phyloP scores from a whole-genome alignment of 37 sponge, comb jelly and placozoan genomes.

The Diacarnus erythraeanus region DNA sequence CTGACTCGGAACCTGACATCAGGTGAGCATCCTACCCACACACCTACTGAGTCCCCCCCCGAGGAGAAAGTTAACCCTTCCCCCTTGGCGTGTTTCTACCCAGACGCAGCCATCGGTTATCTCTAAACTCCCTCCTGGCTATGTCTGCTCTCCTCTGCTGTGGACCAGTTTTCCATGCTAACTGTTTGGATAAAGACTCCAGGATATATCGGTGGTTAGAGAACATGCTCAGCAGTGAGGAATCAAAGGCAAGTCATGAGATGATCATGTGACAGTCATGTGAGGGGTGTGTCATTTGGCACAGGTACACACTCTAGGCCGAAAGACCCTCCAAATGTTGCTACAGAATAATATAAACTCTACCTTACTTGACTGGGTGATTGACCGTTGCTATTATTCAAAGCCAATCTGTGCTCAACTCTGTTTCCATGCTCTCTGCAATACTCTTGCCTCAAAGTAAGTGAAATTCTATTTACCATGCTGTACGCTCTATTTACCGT shows the following conservation, averaged over 20 bases:
- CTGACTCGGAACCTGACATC: constrained; percentile 17
- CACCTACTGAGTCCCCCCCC: too few species aligned
- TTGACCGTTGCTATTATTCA: constrained; percentile 71
- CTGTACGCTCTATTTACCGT: not conserved
- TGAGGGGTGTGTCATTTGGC: not conserved
- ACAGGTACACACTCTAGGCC: constrained; percentile 74
- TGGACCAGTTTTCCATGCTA: constrained; percentile 82
- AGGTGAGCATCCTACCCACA: constrained; percentile 35
- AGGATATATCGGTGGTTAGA: constrained; percentile 82
- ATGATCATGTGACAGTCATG: not conserved
- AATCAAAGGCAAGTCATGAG: constrained; percentile 42
- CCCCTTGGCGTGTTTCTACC: too few species aligned
- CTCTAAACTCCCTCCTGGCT: constrained; percentile 51
- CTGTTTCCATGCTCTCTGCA: constrained; percentile 84
- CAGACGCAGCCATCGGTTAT: constrained; percentile 16
- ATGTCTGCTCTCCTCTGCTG: constrained; percentile 92
- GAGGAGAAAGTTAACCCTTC: too few species aligned
- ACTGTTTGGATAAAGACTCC: constrained; percentile 62
- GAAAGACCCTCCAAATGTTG: constrained; percentile 77
- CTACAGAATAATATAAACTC: constrained; percentile 69
- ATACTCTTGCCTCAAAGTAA: constrained; percentile 59
- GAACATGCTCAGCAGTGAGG: constrained; percentile 68
- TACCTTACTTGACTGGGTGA: constrained; percentile 79
- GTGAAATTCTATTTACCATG: not conserved
- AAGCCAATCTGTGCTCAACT: constrained; percentile 54